Conservation (phyloP, 2,888 invertebrate species). For the Schrankia costaestrigalis region DNA sequence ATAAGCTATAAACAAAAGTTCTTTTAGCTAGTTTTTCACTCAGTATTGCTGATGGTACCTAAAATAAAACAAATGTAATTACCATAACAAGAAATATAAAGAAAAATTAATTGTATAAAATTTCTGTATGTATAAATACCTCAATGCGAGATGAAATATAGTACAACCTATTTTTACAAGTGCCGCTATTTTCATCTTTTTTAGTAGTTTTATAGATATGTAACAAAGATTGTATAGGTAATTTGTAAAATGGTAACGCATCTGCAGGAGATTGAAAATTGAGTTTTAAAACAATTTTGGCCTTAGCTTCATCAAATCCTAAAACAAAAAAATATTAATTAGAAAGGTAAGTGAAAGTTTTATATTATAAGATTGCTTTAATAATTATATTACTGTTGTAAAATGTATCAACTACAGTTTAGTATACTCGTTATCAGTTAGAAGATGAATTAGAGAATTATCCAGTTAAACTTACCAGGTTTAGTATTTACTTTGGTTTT, state of each 20-base stretch:
- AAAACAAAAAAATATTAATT: conserved; percentile 20
- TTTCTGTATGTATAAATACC: conserved; percentile 35
- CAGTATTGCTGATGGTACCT: conserved; percentile 65
- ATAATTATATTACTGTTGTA: too few relatives aligned
- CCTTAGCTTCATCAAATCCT: conserved; percentile 50
- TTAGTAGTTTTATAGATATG: conserved; percentile 54
- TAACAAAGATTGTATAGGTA: conserved; percentile 57
- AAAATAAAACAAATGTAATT: conserved; percentile 12
- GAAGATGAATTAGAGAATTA: too few relatives aligned
- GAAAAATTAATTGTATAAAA: background rate
- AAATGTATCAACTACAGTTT: too few relatives aligned
- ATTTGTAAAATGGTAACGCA: conserved; percentile 73
- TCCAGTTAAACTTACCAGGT: conserved; percentile 18
- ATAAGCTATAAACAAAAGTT: conserved; percentile 77
- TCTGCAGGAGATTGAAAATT: conserved; percentile 70
- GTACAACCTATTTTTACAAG: conserved; percentile 78
- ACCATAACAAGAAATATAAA: too few relatives aligned
- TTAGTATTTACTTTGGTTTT: conserved; percentile 10
- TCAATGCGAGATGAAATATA: conserved; percentile 74
- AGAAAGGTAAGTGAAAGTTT: background rate
- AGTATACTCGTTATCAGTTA: background rate
- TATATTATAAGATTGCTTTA: too few relatives aligned
- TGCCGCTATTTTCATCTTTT: conserved; percentile 60
- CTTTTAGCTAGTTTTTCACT: conserved; percentile 72
- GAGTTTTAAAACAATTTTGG: conserved; percentile 57